Conservation (phyloP, 1,140 invertebrate genomes). For the Megathymus violae region DNA sequence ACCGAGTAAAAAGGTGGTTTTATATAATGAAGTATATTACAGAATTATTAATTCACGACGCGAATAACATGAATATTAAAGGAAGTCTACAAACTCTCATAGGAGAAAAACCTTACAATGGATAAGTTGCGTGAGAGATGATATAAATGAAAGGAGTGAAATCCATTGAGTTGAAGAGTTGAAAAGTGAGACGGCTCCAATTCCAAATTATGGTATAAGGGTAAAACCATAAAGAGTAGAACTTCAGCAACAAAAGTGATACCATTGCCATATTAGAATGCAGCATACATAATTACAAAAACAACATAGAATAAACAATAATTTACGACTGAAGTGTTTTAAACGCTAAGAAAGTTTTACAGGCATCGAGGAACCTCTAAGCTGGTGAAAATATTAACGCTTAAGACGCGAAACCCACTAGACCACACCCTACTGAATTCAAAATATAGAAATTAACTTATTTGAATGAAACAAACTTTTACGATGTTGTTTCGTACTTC, state of each 20-base stretch:
- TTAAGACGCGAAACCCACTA: not conserved
- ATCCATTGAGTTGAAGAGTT: no score
- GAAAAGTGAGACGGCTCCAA: no score
- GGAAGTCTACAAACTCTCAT: not conserved
- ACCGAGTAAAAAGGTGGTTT: not conserved
- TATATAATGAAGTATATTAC: not conserved
- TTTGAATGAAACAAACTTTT: not conserved
- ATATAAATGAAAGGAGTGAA: no score
- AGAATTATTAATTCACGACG: slow-evolving; percentile 1
- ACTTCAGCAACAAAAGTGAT: no score
- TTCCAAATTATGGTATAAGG: no score
- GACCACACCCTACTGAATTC: not conserved
- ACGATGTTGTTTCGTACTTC: not conserved
- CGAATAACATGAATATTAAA: not conserved
- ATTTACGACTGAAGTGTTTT: slow-evolving; percentile 1
- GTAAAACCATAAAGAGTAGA: no score
- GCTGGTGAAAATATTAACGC: not conserved
- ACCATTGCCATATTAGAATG: no score
- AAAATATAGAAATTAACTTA: slow-evolving; percentile 4
- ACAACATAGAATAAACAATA: not conserved
- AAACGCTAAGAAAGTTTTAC: slow-evolving; percentile 1
- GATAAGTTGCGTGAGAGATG: not conserved
- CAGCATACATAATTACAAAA: slow-evolving; percentile 2
- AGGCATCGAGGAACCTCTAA: not conserved
- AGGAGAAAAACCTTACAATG: not conserved